A percentile compares a stretch with the other conserved stretches of the same genome.
Conservation (phyloP, 2,797 vertebrate species). For the Furcifer pardalis region DNA sequence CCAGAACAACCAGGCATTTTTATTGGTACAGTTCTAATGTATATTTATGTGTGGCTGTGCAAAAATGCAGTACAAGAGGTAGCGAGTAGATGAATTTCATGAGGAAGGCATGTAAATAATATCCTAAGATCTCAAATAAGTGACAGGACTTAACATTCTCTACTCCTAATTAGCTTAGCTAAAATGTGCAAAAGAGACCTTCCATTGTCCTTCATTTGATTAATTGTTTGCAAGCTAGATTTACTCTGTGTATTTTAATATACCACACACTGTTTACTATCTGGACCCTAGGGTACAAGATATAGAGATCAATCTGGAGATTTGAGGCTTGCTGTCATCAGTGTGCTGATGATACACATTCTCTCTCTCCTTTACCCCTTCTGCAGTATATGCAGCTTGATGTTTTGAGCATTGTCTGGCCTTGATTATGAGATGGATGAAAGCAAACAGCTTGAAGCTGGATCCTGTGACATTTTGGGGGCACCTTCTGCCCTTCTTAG, state of each 20-base stretch:
- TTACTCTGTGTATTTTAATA: background rate
- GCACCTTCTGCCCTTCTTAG: too few relatives aligned
- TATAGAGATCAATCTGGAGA: too few relatives aligned
- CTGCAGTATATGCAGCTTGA: too few relatives aligned
- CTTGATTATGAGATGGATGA: too few relatives aligned
- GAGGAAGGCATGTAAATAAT: constrained; percentile 29
- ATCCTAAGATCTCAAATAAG: background rate
- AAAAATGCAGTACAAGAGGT: background rate
- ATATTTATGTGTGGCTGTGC: background rate
- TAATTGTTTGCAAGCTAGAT: background rate
- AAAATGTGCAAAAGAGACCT: background rate
- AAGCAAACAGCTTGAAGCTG: too few relatives aligned
- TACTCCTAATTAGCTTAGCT: background rate
- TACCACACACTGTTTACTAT: background rate
- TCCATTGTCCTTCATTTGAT: background rate
- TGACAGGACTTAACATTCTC: background rate
- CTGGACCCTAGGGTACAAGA: background rate
- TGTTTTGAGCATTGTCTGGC: too few relatives aligned
- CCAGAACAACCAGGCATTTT: background rate
- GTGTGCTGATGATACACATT: too few relatives aligned
- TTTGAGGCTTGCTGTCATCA: too few relatives aligned
- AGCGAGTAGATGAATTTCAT: background rate
- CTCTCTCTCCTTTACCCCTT: too few relatives aligned
- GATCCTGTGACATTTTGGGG: too few relatives aligned
- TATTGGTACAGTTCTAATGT: background rate